Percentiles rank a stretch among this genome's conserved stretches.
These are phyloP conservation scores for Echeneis naucrates DNA, from an alignment of 2,797 vertebrate genomes.

Conservation along the genomic window DNA sequence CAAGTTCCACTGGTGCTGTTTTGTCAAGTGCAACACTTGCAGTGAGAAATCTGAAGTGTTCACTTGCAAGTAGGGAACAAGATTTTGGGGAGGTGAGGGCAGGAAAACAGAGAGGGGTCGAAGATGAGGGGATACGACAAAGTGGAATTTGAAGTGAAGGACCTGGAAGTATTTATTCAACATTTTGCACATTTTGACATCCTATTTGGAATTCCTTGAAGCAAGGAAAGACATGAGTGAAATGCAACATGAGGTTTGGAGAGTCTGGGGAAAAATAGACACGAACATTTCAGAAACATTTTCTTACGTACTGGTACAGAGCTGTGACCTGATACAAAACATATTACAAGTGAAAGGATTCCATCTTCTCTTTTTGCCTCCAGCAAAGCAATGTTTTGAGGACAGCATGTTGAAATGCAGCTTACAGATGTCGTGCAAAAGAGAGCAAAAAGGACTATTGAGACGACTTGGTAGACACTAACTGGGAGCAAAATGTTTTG, in stretches of 20 bases:
- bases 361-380: conserved; percentile 36
- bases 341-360: conserved; percentile 67
- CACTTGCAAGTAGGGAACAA: conserved; percentile 91
- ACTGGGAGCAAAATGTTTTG: conserved; percentile 58
- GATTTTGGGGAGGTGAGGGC: conserved; percentile 33
- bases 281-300: conserved; percentile 37
- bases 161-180: conserved; percentile 79
- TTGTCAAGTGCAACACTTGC: conserved; percentile 97
- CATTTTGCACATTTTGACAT: conserved; percentile 90
- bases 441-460: conserved; percentile 27
- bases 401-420: conserved; percentile 32
- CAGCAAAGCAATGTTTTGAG: conserved; percentile 25
- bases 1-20: conserved; percentile 99
- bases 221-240: conserved; percentile 29
- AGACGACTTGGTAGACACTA: conserved; percentile 28
- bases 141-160: conserved; percentile 57
- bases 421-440: conserved; percentile 22
- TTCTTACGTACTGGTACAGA: conserved; percentile 61
- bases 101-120: conserved; percentile 38
- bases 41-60: conserved; percentile 97
- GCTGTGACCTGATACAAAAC: conserved; percentile 58
- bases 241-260: conserved; percentile 28
- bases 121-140: conserved; percentile 28
- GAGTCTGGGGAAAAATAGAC: conserved; percentile 41
- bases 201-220: conserved; percentile 63